These are phyloP conservation scores for Scolopax rusticola DNA, from an alignment of 2,797 vertebrate genomes.

Conservation along the genomic window DNA sequence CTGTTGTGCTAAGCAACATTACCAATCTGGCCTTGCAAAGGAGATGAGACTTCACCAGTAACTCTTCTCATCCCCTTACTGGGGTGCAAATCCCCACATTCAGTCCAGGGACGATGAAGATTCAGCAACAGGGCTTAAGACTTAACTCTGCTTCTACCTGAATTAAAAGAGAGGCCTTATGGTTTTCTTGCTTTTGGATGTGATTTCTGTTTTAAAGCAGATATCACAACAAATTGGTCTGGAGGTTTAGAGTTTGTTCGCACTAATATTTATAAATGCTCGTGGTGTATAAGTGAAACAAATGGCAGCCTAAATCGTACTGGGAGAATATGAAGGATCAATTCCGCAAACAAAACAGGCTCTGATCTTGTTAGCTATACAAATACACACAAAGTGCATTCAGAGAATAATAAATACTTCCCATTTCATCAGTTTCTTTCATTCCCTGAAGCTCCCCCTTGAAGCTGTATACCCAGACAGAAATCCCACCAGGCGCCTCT, in stretches of 20 bases:
- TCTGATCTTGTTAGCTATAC: conserved; percentile 40
- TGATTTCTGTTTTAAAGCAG: conserved; percentile 6
- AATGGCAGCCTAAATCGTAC: not conserved
- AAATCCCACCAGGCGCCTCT: not conserved
- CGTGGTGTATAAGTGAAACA: not conserved
- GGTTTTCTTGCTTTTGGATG: not conserved
- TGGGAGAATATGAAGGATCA: conserved; percentile 7
- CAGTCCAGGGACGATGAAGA: not conserved
- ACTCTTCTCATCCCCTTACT: not conserved
- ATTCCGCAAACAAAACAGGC: conserved; percentile 32
- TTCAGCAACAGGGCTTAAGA: not conserved
- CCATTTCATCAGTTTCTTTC: not conserved
- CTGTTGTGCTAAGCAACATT: not conserved
- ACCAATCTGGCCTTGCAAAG: not conserved
- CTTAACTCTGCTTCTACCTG: not conserved
- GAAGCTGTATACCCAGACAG: not conserved
- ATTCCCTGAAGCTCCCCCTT: not conserved
- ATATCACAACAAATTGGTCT: not conserved
- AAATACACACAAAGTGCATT: conserved; percentile 4
- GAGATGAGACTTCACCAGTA: not conserved
- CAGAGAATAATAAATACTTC: conserved; percentile 1
- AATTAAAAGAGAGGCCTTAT: not conserved
- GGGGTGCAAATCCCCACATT: not conserved
- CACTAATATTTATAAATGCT: conserved; percentile 3
- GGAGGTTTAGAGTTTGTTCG: not conserved